Base-by-base conservation (phyloP, 2,888 invertebrate species). In the Nomada hirtipes region DNA sequence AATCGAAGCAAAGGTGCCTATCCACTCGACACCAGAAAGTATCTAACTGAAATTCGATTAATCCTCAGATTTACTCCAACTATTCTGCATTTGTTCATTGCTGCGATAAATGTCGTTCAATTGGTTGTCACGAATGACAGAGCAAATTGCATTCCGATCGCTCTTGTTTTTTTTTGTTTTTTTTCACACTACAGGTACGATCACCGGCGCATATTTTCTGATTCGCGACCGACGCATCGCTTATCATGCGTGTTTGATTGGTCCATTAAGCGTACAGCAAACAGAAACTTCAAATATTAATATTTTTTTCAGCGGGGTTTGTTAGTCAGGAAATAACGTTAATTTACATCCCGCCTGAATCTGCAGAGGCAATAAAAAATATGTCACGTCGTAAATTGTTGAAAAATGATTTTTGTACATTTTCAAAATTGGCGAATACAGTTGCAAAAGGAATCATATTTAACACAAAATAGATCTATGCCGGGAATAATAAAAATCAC, bases 111-210 rank as follows among this genome's bases (percentile, higher is more conserved):
- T 67, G 79, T 70, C 72, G 74, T 57, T 77, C 86, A 78, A 86
- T 75, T 76, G 80, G 71, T 73, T 86, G 86, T 83, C 86, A 86
- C 77, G 75, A 36, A 11, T 74, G 80, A 74, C 76, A 63, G 77
- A 76, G 67, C 76, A 86, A 86, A 83, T 83, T 86, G 67, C 79
- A 82, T 82, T 79, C 63, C 76, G 68, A 79, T 65, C 76, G 55
- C 44, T 20, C 47, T 18, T 20, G 79, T 61, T 82, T 76, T 79
- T 67, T 71, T 78, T 72, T 52, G 59, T 68, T 68, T 57, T n/a
- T 67, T 61, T 47, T 73, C 71, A 57, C 65, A 52, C 52, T 67
- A 36, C 36, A 36, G 36, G 47, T 47, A 47, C 73, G 69, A 77
- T 74, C 76, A 76, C 65, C 59, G 74, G 13, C 47, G 60, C 52